Conservation (phyloP, 2,888 invertebrate genomes). For the Adineta ricciae region DNA sequence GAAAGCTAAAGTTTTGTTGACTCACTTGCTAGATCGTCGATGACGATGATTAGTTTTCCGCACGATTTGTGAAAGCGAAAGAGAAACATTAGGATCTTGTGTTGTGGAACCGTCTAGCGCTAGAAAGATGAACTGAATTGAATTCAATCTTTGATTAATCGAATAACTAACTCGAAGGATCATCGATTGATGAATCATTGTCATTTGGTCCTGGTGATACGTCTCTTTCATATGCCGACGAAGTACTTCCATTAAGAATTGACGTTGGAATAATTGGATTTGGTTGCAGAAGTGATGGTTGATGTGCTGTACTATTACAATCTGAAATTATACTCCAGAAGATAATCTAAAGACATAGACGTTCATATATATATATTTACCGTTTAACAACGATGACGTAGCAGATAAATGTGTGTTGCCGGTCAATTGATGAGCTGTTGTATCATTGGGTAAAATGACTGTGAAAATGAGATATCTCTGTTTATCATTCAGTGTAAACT, state of each 20-base stretch:
- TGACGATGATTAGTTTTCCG: slow-evolving; percentile 1
- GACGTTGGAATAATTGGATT: neutral
- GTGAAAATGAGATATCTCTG: neutral
- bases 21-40: slow-evolving; percentile 7
- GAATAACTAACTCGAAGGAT: neutral
- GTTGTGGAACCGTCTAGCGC: neutral
- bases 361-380: neutral
- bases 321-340: neutral
- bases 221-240: neutral
- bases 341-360: neutral
- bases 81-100: neutral
- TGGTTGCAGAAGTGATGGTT: neutral
- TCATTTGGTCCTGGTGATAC: neutral
- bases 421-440: neutral
- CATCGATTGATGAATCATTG: neutral
- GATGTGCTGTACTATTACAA: neutral
- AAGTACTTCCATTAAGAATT: neutral
- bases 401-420: neutral
- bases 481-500: no score
- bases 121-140: neutral
- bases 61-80: neutral
- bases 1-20: no score
- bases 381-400: neutral
- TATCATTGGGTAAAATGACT: neutral
- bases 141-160: neutral